Conservation (phyloP, 2,888 invertebrate genomes). For the Phlogophora meticulosa region DNA sequence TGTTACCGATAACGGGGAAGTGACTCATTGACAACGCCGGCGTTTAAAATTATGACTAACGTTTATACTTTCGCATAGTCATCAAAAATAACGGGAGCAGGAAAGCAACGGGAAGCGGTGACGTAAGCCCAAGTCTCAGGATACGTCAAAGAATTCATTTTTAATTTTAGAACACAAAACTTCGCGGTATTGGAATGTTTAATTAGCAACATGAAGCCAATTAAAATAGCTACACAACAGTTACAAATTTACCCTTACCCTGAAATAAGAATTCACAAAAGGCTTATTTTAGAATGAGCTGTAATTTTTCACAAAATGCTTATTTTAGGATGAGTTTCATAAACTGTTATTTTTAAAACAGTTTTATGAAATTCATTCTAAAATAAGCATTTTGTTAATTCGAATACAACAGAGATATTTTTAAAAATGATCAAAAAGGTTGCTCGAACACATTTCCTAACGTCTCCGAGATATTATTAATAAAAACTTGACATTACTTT, state of each 20-base stretch:
- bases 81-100: slow-evolving; percentile 41
- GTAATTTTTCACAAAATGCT: too few relatives aligned
- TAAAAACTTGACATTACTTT: slow-evolving; percentile 54
- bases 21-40: slow-evolving; percentile 62
- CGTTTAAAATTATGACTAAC: slow-evolving; percentile 60
- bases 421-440: too few relatives aligned
- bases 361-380: too few relatives aligned
- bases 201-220: slow-evolving; percentile 4
- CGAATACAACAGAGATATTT: too few relatives aligned
- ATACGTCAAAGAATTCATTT: slow-evolving; percentile 3
- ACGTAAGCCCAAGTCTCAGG: slow-evolving; percentile 26
- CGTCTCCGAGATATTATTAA: too few relatives aligned
- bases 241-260: neutral
- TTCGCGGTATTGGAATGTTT: neutral
- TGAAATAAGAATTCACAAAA: slow-evolving; percentile 15
- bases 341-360: too few relatives aligned
- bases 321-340: too few relatives aligned
- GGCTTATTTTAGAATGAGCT: too few relatives aligned
- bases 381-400: too few relatives aligned
- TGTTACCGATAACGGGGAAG: slow-evolving; percentile 53
- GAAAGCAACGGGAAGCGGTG: slow-evolving; percentile 48
- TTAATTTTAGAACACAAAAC: neutral
- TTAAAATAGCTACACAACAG: slow-evolving; percentile 22
- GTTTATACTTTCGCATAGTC: slow-evolving; percentile 36
- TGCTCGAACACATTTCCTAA: slow-evolving; percentile 57